Conservation (phyloP, 2,113 vertebrate species). For the Percina caprodes region DNA sequence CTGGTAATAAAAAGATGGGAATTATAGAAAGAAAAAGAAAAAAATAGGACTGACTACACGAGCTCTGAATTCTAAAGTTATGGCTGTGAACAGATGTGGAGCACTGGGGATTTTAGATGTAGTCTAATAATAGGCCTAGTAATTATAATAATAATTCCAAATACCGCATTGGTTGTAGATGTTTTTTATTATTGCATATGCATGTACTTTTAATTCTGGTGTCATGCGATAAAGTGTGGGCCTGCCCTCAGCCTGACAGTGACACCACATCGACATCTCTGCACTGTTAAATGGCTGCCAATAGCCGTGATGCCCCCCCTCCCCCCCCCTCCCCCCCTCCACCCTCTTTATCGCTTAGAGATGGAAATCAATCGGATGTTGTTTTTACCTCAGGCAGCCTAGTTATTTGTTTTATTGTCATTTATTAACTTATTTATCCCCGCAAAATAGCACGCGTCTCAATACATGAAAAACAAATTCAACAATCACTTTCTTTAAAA, state of each 20-base stretch:
- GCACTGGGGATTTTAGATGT: not conserved
- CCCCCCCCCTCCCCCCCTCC: too few species aligned
- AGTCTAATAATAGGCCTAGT: not conserved
- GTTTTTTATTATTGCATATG: not conserved
- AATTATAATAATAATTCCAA: not conserved
- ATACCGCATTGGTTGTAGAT: not conserved
- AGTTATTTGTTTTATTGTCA: not conserved
- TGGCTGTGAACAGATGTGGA: not conserved
- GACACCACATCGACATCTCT: constrained; percentile 55
- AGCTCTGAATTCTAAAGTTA: not conserved
- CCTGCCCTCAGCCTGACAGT: not conserved
- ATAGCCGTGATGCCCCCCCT: constrained; percentile 29
- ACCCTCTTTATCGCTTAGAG: constrained; percentile 22
- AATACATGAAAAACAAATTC: not conserved
- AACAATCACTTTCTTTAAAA: not conserved
- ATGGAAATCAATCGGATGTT: constrained; percentile 57
- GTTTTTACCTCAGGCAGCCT: constrained; percentile 12
- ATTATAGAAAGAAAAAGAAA: not conserved
- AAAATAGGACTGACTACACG: not conserved
- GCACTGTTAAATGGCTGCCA: constrained; percentile 58
- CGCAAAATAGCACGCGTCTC: too few species aligned
- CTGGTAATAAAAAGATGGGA: not conserved
- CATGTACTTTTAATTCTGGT: not conserved
- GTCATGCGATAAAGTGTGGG: too few species aligned
- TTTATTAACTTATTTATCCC: not conserved